Conservation (phyloP, 2,888 invertebrate genomes). For the Eurytoma californica region DNA sequence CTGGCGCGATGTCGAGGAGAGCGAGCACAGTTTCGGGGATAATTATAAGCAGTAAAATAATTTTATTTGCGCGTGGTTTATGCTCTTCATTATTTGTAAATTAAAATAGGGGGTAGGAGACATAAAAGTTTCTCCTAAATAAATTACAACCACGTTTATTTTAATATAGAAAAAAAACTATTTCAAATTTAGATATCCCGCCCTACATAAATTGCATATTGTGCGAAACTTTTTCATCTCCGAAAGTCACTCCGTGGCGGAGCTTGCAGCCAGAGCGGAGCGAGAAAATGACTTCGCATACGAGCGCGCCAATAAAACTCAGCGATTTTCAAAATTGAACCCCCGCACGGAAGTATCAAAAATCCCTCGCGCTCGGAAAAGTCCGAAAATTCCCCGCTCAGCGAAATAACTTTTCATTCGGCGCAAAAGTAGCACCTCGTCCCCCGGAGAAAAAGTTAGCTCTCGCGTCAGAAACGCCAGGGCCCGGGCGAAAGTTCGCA, state of each 20-base stretch:
- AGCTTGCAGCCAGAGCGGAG: neutral
- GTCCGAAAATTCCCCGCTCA: neutral
- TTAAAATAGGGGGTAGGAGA: no score
- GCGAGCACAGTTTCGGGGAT: no score
- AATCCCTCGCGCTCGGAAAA: neutral
- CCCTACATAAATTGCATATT: neutral
- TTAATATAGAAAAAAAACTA: neutral
- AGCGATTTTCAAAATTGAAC: constrained; percentile 17
- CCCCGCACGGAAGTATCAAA: neutral
- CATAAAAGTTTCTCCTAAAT: no score
- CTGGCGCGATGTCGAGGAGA: neutral
- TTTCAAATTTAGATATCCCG: neutral
- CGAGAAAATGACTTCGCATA: neutral
- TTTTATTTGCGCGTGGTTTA: no score
- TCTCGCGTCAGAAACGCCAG: neutral
- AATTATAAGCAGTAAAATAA: no score
- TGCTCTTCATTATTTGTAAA: no score
- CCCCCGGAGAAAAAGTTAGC: neutral
- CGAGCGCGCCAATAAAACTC: constrained; percentile 9
- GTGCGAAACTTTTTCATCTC: neutral
- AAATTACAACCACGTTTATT: no score
- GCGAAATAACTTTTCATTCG: neutral
- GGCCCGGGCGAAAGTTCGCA: constrained; percentile 1
- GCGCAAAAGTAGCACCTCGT: neutral
- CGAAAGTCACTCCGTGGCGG: no score